Conservation (phyloP, 2,797 vertebrate species). For the Hoplostethus atlanticus region DNA sequence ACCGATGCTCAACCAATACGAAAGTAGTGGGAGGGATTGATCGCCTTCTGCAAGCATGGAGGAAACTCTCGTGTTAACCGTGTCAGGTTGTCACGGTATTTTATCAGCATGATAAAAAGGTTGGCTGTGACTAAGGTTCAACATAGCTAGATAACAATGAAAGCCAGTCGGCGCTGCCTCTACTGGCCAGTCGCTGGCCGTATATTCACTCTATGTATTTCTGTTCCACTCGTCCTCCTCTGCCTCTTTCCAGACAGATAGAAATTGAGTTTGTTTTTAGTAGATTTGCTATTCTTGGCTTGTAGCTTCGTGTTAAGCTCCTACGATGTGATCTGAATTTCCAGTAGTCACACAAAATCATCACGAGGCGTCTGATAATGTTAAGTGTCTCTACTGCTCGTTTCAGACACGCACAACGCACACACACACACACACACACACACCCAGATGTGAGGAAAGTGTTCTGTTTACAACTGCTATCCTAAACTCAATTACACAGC, state of each 20-base stretch:
- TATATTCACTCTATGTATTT: neutral
- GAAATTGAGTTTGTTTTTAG: conserved; percentile 49
- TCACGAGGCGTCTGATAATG: conserved; percentile 57
- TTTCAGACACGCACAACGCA: neutral
- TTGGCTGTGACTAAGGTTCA: no score
- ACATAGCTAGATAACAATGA: no score
- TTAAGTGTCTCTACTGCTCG: conserved; percentile 35
- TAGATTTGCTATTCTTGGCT: conserved; percentile 57
- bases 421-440: neutral
- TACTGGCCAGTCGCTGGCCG: no score
- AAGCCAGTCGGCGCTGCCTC: no score
- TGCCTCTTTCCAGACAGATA: conserved; percentile 16
- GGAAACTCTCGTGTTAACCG: no score
- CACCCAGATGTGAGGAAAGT: conserved; percentile 31
- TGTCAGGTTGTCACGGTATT: no score
- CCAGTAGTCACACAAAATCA: conserved; percentile 37
- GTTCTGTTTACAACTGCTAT: conserved; percentile 63
- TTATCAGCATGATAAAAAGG: no score
- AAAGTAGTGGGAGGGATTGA: no score
- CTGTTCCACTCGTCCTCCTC: conserved; percentile 3
- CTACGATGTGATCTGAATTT: conserved; percentile 62
- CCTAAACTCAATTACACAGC: conserved; percentile 78
- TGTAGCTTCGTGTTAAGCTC: conserved; percentile 21
- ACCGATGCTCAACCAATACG: no score
- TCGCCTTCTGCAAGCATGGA: no score